A percentile compares a stretch with the other conserved stretches of the same genome.
These are phyloP conservation scores for Lumbricus terrestris DNA, from an alignment of 2,888 invertebrate species.

Conservation along the genomic window DNA sequence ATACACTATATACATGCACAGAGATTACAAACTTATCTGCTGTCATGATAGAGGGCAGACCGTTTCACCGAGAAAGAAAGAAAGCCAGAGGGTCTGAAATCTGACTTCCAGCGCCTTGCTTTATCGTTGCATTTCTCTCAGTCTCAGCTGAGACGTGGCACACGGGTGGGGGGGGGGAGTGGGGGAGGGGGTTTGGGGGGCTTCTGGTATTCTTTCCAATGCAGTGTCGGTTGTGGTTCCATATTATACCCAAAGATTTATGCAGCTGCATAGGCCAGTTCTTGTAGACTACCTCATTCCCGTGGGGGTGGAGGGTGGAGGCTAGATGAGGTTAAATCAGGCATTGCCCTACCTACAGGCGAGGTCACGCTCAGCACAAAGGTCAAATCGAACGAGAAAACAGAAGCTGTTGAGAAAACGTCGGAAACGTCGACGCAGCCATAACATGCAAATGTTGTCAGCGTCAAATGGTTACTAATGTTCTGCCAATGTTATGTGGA, in stretches of 20 bases:
- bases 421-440: neutral
- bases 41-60: constrained; percentile 3
- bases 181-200: neutral
- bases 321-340: neutral
- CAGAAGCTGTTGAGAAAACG: neutral
- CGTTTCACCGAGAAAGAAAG: neutral
- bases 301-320: neutral
- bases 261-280: neutral
- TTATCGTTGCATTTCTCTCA: neutral
- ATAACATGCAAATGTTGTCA: neutral
- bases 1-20: neutral
- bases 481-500: neutral
- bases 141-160: neutral
- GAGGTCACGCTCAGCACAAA: neutral
- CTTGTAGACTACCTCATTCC: neutral
- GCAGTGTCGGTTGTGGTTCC: neutral
- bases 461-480: neutral
- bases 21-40: neutral
- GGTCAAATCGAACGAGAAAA: neutral
- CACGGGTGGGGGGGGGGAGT: too few species aligned
- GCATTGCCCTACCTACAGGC: neutral
- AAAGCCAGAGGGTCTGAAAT: neutral
- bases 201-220: neutral
- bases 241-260: neutral
- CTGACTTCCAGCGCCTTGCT: neutral